These are phyloP conservation scores for Lycophotia porphyrea DNA, from an alignment of 2,888 invertebrate genomes.

Conservation along the genomic window DNA sequence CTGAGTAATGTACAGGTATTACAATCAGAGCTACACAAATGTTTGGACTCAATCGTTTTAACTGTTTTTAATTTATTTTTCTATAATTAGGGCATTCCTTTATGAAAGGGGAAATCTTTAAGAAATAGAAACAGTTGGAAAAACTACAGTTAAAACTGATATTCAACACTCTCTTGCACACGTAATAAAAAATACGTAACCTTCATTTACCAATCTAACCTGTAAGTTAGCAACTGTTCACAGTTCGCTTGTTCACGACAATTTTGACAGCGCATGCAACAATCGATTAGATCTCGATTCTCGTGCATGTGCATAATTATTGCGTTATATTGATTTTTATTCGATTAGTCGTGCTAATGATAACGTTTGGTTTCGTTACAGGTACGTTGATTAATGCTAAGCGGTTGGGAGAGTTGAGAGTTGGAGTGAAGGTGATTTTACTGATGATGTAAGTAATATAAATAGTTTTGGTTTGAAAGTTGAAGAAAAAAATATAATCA, in stretches of 20 bases:
- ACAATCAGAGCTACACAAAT: background rate
- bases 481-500: background rate
- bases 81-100: background rate
- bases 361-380: conserved; percentile 57
- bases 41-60: background rate
- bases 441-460: conserved; percentile 40
- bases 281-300: conserved; percentile 53
- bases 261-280: conserved; percentile 61
- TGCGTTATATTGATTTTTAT: conserved; percentile 54
- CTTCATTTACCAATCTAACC: conserved; percentile 45
- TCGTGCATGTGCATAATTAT: conserved; percentile 56
- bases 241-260: conserved; percentile 53
- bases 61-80: background rate
- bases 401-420: conserved; percentile 33
- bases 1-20: background rate
- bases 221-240: conserved; percentile 51
- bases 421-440: conserved; percentile 12
- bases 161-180: background rate
- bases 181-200: conserved; percentile 25
- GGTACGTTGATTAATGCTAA: conserved; percentile 59
- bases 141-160: background rate
- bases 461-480: background rate
- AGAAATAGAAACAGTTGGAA: background rate
- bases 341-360: conserved; percentile 54
- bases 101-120: background rate